phyloP scores from a whole-genome alignment of 2,113 vertebrate species.

The Phocoena sinus region DNA sequence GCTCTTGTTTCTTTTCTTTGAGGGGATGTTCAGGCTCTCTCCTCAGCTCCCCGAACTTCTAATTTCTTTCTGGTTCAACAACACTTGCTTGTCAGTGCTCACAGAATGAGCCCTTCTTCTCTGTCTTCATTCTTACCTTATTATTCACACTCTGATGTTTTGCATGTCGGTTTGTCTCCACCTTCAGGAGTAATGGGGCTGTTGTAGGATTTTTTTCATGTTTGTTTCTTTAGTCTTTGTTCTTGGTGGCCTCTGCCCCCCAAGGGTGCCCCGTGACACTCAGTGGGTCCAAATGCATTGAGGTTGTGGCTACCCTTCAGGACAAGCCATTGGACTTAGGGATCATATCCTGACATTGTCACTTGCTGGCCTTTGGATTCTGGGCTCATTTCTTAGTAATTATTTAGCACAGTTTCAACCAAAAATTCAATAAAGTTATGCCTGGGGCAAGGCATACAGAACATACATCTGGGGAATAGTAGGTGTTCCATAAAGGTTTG shows the following conservation, averaged over 20 bases:
- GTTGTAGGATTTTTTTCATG: not conserved
- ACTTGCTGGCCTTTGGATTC: not conserved
- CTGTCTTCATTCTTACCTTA: not conserved
- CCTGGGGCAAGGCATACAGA: not conserved
- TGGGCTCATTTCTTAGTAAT: not conserved
- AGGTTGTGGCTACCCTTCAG: not conserved
- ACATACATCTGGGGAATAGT: not conserved
- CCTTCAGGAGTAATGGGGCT: not conserved
- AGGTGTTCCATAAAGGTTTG: not conserved
- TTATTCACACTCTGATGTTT: not conserved
- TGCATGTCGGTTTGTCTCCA: not conserved
- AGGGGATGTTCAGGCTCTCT: not conserved
- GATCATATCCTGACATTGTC: not conserved
- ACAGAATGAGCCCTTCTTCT: not conserved
- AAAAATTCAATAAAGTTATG: not conserved
- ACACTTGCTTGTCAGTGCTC: not conserved
- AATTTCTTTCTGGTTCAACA: not conserved
- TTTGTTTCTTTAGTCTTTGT: not conserved
- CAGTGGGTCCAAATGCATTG: not conserved
- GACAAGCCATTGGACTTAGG: not conserved
- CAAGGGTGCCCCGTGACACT: not conserved
- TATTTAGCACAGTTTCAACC: not conserved
- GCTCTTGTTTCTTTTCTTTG: constrained; percentile 1
- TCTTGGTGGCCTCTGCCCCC: not conserved
- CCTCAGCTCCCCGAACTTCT: not conserved